Evolutionary conservation across 2,113 vertebrate genomes (phyloP), one percentile per base, ranked within the genome.

Genomic region (Heliornis fulica): DNA sequence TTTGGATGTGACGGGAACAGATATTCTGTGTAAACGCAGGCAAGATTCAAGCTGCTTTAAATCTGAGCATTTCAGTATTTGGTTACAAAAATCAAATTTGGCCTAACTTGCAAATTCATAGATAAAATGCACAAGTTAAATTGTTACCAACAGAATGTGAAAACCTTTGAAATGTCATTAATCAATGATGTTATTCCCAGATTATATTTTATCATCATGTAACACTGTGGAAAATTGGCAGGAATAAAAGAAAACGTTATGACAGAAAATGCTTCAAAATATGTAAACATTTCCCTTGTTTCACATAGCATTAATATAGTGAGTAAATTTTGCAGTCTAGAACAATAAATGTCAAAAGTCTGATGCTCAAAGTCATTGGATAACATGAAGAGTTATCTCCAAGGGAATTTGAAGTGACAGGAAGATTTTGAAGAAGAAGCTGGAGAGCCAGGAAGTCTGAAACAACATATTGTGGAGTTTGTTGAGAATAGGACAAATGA

Each of bases 21-120:
- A 91, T 85, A 63, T 90, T 88, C 78, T 86, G 10, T 78, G 34
- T 89, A 90, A 59, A 81, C 43, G 57, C 32, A 79, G 70, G 61
- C 76, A 86, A 93, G 34, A 93, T 63, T 90, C 46, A 89, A 81
- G 41, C 45, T 83, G 50, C 66, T 65, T 77, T 51, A 94, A 92
- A 83, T 34, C n/a, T 61, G 13, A 79, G 15, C n/a, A 92, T 90
- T 88, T 87, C 53, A 84, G 32, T 48, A 60, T 61, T 51, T 85
- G 29, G 40, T 81, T 90, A 76, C 48, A 90, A 93, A n/a, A 95
- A 79, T 48, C 32, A 83, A 64, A 85, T 76, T 83, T 90, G 79
- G 63, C 54, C 56, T 77, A 36, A 74, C 41, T 83, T 74, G 22
- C 7, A 92, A 83, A 86, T 66, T 80, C 72, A 53, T 45, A 77